Base-by-base conservation (phyloP, 2,113 vertebrate genomes). In the Platycercus adscitus region DNA sequence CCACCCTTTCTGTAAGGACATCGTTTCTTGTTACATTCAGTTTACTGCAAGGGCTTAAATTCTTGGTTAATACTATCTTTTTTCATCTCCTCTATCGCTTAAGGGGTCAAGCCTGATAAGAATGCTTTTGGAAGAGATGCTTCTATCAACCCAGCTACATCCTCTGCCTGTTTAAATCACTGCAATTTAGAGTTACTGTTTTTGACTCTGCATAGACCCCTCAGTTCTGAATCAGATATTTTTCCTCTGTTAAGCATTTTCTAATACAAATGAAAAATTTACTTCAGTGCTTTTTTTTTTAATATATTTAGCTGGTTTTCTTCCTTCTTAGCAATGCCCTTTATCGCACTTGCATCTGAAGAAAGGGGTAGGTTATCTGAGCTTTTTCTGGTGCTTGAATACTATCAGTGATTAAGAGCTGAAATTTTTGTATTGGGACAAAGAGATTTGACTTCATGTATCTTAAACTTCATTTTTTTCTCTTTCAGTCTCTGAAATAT, bases 151-250 rank as follows among this genome's bases (percentile, higher is more conserved):
- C 50, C 61, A 89, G 29, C 16, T 17, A 47, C 47, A 58, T 43
- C 6, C 16, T 31, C 31, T 63, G 17, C 11, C 55, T 83, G 13
- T 39, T 56, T 35, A 55, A 81, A 63, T 44, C 41, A 58, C 46
- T 44, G 25, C 37, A 68, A 26, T n/a, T 88, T 20, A 85, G 29
- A 66, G 25, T 47, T 69, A 26, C 33, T 93, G 0, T 15, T 65
- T 81, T n/a, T 44, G 50, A 41, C 21, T 75, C 21, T 37, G 19
- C 0, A 0, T 24, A 64, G 35, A 26, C 31, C 28, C 23, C 10
- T 61, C 56, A 26, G 35, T 64, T 87, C 29, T 52, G 25, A 55
- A 75, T 50, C 28, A 53, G 13, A 26, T 37, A 18, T 41, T 71
- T 96, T 75, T 21, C 31, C 31, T 86, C 33, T 49, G 12, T 64